Evolutionary conservation across 2,888 invertebrate genomes (phyloP).

Genomic region (Desoria tigrina): DNA sequence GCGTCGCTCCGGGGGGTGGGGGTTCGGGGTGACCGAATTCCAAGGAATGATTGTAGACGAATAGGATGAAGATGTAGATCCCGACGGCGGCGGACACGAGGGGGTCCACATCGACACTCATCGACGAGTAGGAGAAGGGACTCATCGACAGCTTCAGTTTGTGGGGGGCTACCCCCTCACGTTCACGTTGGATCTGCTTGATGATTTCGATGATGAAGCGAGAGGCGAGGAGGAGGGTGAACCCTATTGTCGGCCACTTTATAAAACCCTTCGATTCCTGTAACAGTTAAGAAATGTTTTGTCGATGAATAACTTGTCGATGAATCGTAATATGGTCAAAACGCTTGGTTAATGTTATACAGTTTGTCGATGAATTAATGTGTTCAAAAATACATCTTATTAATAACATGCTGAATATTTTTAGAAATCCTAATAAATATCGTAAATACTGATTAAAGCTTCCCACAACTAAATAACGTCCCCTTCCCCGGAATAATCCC

Average conservation of each 20-base stretch:
- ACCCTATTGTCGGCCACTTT: constrained; percentile 37
- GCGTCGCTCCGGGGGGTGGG: no score
- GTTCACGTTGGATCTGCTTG: constrained; percentile 36
- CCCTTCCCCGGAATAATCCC: no score
- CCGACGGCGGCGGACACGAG: constrained; percentile 37
- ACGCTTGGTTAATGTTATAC: no score
- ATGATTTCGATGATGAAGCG: constrained; percentile 33
- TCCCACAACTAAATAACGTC: no score
- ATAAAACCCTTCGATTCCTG: constrained; percentile 40
- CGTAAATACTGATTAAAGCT: no score
- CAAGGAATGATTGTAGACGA: constrained; percentile 41
- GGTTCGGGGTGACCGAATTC: constrained; percentile 16
- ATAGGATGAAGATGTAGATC: constrained; percentile 38
- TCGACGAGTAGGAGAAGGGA: constrained; percentile 35
- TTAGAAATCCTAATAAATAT: no score
- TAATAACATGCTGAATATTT: no score
- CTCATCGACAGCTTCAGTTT: background rate
- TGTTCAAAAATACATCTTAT: no score
- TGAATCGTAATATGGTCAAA: no score
- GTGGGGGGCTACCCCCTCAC: constrained; percentile 9
- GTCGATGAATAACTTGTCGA: no score
- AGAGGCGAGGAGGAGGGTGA: constrained; percentile 34
- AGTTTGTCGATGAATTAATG: no score
- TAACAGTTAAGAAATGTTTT: constrained; percentile 9
- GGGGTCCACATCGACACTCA: constrained; percentile 38